Conservation (phyloP, 2,797 vertebrate species). For the Iguana delicatissima region DNA sequence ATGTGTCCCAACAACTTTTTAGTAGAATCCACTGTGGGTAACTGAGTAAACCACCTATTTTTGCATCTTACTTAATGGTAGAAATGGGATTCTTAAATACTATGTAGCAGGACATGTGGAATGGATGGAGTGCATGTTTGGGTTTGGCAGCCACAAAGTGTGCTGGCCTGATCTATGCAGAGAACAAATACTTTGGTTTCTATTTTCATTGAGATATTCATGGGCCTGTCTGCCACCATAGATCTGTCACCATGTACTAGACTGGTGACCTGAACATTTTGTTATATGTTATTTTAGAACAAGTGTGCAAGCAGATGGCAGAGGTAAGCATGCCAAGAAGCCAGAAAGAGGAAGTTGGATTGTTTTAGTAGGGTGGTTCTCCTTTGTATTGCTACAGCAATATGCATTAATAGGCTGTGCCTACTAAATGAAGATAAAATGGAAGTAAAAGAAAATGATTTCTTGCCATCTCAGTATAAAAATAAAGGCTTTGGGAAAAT, state of each 20-base stretch:
- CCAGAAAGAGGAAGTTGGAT: not conserved
- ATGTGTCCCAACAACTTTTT: not conserved
- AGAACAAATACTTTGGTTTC: not conserved
- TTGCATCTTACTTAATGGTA: not conserved
- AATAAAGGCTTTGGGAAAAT: conserved; percentile 31
- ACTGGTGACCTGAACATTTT: not conserved
- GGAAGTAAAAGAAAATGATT: conserved; percentile 30
- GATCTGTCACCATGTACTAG: not conserved
- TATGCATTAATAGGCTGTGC: not conserved
- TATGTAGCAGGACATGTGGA: not conserved
- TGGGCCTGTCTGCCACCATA: not conserved
- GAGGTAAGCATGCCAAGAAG: not conserved
- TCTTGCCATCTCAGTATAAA: conserved; percentile 23
- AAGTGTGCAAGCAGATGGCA: not conserved
- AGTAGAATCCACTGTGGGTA: not conserved
- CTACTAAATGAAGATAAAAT: conserved; percentile 5
- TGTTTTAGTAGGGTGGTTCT: not conserved
- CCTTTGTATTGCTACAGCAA: not conserved
- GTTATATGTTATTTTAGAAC: not conserved
- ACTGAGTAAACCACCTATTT: not conserved
- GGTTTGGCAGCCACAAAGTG: not conserved
- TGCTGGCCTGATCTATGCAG: not conserved
- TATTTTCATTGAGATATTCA: not conserved
- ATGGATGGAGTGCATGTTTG: not conserved
- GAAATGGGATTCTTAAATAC: not conserved